A percentile compares a stretch with the other conserved stretches of the same genome.
Evolutionary conservation across 2,888 invertebrate species (phyloP).

Genomic region (Brenthis daphne): DNA sequence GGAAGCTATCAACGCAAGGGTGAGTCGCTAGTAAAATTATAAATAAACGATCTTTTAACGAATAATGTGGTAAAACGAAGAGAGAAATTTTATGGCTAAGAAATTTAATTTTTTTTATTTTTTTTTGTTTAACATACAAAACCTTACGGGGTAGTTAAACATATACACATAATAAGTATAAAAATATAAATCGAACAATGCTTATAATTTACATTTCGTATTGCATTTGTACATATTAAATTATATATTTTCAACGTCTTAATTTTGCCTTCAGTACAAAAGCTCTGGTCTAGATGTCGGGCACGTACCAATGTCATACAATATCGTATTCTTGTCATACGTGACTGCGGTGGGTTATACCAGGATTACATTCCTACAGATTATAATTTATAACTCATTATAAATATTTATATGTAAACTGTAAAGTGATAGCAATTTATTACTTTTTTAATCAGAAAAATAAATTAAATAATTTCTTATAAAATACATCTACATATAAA

Average conservation of each 20-base stretch:
- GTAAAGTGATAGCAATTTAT: not conserved
- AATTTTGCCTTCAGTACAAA: slow-evolving; percentile 3
- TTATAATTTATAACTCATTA: not conserved
- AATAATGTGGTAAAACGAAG: too few relatives aligned
- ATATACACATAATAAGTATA: too few relatives aligned
- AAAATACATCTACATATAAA: too few relatives aligned
- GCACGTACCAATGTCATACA: slow-evolving; percentile 34
- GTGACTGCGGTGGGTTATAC: slow-evolving; percentile 33
- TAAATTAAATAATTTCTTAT: not conserved
- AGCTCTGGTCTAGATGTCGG: slow-evolving; percentile 18
- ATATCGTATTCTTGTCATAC: slow-evolving; percentile 27
- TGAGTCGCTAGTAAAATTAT: too few relatives aligned
- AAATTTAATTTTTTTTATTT: too few relatives aligned
- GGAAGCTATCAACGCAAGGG: too few relatives aligned
- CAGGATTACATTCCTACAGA: slow-evolving; percentile 1
- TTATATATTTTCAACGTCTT: not conserved
- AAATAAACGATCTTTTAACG: too few relatives aligned
- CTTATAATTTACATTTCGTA: too few relatives aligned
- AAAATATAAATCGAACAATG: too few relatives aligned
- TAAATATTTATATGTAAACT: slow-evolving; percentile 1
- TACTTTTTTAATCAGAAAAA: not conserved
- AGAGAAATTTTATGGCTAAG: too few relatives aligned
- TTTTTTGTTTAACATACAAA: too few relatives aligned
- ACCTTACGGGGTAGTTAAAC: too few relatives aligned
- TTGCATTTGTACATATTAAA: not conserved